Conservation (phyloP, 2,113 vertebrate genomes). For the Cavia aperea region DNA sequence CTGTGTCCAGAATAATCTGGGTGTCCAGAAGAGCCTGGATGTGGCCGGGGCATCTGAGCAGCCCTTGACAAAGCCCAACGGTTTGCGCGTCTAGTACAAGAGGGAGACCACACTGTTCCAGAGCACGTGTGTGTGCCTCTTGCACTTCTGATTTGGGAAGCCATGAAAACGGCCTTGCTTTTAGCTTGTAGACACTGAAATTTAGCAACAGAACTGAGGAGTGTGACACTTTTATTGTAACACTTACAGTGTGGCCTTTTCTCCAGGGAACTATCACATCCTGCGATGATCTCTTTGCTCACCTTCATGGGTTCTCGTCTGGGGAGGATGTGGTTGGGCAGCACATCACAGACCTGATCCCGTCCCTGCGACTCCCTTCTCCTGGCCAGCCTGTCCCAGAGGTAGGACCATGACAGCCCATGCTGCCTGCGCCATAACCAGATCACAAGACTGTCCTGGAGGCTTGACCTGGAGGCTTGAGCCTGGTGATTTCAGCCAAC, state of each 20-base stretch:
- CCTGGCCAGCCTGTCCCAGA: slow-evolving; percentile 79
- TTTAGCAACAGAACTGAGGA: background rate
- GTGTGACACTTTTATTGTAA: accelerated
- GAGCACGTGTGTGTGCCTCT: background rate
- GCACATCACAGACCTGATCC: slow-evolving; percentile 82
- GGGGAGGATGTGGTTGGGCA: slow-evolving; percentile 81
- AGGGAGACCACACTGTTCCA: background rate
- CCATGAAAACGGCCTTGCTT: background rate
- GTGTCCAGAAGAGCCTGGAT: background rate
- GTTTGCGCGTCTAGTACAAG: accelerated
- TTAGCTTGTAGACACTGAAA: background rate
- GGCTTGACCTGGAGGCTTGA: background rate
- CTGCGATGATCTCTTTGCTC: slow-evolving; percentile 86
- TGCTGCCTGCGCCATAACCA: accelerated
- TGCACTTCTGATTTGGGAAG: background rate
- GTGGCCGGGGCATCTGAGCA: background rate
- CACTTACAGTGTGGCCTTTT: background rate
- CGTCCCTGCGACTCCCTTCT: slow-evolving; percentile 84
- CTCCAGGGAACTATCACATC: slow-evolving; percentile 83
- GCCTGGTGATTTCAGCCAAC: accelerated
- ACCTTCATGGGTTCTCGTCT: slow-evolving; percentile 83
- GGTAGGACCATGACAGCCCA: slow-evolving; percentile 68
- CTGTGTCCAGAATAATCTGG: too few relatives aligned
- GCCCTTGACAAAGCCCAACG: accelerated
- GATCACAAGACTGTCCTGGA: background rate